phyloP scores from a whole-genome alignment of 1,140 invertebrate genomes.

The Aphidius gifuensis region DNA sequence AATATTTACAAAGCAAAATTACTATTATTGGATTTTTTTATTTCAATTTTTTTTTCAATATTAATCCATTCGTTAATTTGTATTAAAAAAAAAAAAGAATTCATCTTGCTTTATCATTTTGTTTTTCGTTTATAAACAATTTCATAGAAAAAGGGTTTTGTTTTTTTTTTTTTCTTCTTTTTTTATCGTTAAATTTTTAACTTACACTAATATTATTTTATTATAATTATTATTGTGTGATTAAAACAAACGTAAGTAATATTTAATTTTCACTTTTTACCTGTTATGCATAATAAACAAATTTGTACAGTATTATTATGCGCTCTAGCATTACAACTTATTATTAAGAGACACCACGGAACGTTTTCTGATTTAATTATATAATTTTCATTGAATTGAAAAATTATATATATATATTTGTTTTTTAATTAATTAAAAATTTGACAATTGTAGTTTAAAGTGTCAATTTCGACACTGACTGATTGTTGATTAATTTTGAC shows the following conservation, averaged over 20 bases:
- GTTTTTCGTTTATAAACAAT: slow-evolving; percentile 48
- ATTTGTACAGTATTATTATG: slow-evolving; percentile 55
- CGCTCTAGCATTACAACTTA: slow-evolving; percentile 29
- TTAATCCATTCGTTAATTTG: background rate
- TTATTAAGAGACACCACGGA: background rate
- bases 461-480: too few relatives aligned
- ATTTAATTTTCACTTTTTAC: slow-evolving; percentile 32
- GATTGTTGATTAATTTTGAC: too few relatives aligned
- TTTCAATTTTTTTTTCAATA: slow-evolving; percentile 9
- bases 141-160: slow-evolving; percentile 44
- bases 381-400: background rate
- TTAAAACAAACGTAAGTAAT: slow-evolving; percentile 48
- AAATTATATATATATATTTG: background rate
- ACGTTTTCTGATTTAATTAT: background rate
- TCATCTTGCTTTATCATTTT: slow-evolving; percentile 17
- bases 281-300: slow-evolving; percentile 51
- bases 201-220: slow-evolving; percentile 5
- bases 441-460: too few relatives aligned
- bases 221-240: slow-evolving; percentile 35
- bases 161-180: too few relatives aligned
- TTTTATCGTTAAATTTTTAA: too few relatives aligned
- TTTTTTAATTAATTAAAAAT: too few relatives aligned
- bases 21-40: slow-evolving; percentile 10
- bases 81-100: too few relatives aligned
- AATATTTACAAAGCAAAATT: slow-evolving; percentile 32